Base-by-base conservation (phyloP, 1,140 invertebrate genomes). In the Doryteuthis pealeii region DNA sequence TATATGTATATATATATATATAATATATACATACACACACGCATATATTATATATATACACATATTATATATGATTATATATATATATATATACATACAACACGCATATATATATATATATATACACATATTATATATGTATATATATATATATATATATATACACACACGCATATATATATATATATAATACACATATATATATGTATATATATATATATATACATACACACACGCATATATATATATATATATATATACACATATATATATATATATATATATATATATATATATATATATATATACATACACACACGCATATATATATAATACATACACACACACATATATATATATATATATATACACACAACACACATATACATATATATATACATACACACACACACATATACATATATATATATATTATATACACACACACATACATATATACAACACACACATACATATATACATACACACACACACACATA, bases 141-240 rank as follows among this genome's bases (percentile, higher is more conserved):
- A 58, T 18, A 58, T 40, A 58, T 58, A 58, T 58, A 58, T 58
- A 58, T 58, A 58, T 18, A 58, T 58, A 58, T 58, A 58, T 58
- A 58, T 58, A 58, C 26, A 58, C 15, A 58, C 15, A 58, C 15
- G 15, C 15, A 58, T 58, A 58, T 58, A 58, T 18, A 28, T 28
- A 58, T 58, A 58, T 58, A 58, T 58, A 58, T 58, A 58, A 58
- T 58, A 58, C 15, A 58, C 15, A 58, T 58, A 58, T 58, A 58
- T 18, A 58, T 58, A 68, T 68, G 22, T 30, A 68, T 68, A 68
- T 68, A 32, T 68, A 35, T 30, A 68, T 68, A 68, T 68, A 68
- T 68, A 32, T 28, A 58, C 15, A 58, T 15, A 58, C 15, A 58
- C 15, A 58, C 54, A 58, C 54, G 15, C 15, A 18, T 58, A n/a